Conservation (phyloP, 2,888 invertebrate species). For the Nasonovia ribisnigri region DNA sequence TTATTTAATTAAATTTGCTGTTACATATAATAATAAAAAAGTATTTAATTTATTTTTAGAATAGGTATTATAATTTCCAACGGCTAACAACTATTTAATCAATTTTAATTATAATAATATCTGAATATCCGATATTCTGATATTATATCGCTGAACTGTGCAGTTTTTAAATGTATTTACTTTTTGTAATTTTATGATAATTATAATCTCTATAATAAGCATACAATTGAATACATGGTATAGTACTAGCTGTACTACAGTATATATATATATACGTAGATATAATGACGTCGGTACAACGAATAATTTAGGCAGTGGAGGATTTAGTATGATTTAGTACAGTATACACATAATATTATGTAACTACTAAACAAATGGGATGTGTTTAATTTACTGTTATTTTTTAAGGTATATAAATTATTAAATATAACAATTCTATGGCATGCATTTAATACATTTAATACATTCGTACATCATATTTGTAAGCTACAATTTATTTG, state of each 20-base stretch:
- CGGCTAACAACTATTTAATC: not conserved
- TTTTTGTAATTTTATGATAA: not conserved
- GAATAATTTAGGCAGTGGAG: not conserved
- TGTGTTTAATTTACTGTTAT: constrained; percentile 2
- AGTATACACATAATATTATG: not conserved
- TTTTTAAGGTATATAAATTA: not conserved
- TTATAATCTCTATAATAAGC: not conserved
- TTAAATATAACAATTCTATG: not conserved
- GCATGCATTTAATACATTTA: not conserved
- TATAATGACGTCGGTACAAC: not conserved
- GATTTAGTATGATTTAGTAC: not conserved
- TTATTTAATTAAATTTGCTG: not conserved
- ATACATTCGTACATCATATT: no score
- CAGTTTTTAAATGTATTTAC: no score
- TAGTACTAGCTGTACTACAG: not conserved
- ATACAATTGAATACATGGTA: not conserved
- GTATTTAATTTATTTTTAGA: not conserved
- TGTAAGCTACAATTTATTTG: not conserved
- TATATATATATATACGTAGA: no score
- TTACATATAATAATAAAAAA: not conserved
- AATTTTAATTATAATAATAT: not conserved
- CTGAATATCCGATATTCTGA: no score
- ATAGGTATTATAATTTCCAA: not conserved
- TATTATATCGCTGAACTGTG: no score
- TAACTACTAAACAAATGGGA: not conserved